These are phyloP conservation scores for Suillia variegata DNA, from an alignment of 2,888 invertebrate species.

Conservation along the genomic window DNA sequence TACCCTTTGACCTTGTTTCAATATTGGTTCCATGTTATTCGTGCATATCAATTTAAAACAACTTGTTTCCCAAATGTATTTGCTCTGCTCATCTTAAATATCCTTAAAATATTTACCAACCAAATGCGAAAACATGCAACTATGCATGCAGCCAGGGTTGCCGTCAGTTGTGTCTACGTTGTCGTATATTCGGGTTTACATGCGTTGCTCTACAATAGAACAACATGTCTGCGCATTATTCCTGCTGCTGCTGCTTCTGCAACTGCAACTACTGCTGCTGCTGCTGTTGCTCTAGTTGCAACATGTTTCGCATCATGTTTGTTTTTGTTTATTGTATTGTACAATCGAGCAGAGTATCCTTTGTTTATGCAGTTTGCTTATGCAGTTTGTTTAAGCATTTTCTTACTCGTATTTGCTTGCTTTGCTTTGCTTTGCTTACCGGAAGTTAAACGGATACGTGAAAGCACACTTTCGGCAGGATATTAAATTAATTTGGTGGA, in stretches of 20 bases:
- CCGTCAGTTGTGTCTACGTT: neutral
- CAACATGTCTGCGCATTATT: neutral
- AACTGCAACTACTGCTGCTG: too few relatives aligned
- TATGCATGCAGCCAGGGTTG: neutral
- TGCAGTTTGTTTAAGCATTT: too few relatives aligned
- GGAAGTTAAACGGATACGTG: too few relatives aligned
- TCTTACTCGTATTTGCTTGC: neutral
- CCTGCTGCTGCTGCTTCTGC: too few relatives aligned
- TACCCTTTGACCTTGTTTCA: neutral
- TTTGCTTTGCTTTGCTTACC: too few relatives aligned
- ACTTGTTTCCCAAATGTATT: neutral
- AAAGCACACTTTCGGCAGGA: too few relatives aligned
- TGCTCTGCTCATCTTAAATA: neutral
- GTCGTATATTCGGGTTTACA: slow-evolving; percentile 3
- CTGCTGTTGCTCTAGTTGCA: slow-evolving; percentile 1
- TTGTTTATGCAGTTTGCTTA: too few relatives aligned
- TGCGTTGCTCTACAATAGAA: neutral
- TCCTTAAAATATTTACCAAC: neutral
- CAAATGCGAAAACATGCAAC: neutral
- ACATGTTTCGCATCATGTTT: slow-evolving; percentile 16
- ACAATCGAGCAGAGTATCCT: too few relatives aligned
- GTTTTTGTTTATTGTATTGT: neutral
- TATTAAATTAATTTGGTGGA: too few relatives aligned
- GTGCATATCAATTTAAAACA: neutral
- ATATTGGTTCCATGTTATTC: neutral